Evolutionary conservation across 1,140 invertebrate genomes (phyloP), one percentile per base, ranked within the genome.

Genomic region (Chironomus tepperi): DNA sequence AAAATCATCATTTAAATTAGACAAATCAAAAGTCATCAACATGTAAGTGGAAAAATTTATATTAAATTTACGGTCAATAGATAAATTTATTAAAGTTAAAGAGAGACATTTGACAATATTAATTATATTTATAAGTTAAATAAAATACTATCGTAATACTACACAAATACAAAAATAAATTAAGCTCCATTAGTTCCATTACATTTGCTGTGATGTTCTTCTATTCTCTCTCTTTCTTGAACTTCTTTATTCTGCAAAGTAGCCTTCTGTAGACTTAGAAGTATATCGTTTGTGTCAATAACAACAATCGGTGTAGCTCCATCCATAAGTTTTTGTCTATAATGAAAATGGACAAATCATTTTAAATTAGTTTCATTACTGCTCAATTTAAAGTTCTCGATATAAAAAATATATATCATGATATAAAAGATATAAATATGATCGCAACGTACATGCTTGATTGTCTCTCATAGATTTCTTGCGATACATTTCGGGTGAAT

Each of bases 301-400:
- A 90, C 85, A 76, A 89, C 84, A 75, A 90, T 89, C 0, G 89
- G 89, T 6, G 88, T 89, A 15, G 88, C 88, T 0, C 89, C 89
- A 78, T 90, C 89, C 78, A 87, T 85, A 0, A 90, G 79, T 77
- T 88, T 88, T 15, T 86, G 84, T 77, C 87, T 67, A n/a, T 16
- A 67, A 67, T 18, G n/a, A n/a, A n/a, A n/a, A n/a, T n/a, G n/a
- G n/a, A n/a, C n/a, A n/a, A n/a, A n/a, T n/a, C n/a, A n/a, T n/a
- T n/a, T n/a, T n/a, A n/a, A n/a, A n/a, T n/a, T n/a, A n/a, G n/a
- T n/a, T n/a, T n/a, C n/a, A n/a, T n/a, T n/a, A n/a, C n/a, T n/a
- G n/a, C n/a, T n/a, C n/a, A n/a, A n/a, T n/a, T n/a, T n/a, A n/a
- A n/a, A n/a, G n/a, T n/a, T n/a, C n/a, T n/a, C n/a, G n/a, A n/a